Evolutionary conservation across 2,113 vertebrate species (phyloP).

Genomic region (Myotis yumanensis): DNA sequence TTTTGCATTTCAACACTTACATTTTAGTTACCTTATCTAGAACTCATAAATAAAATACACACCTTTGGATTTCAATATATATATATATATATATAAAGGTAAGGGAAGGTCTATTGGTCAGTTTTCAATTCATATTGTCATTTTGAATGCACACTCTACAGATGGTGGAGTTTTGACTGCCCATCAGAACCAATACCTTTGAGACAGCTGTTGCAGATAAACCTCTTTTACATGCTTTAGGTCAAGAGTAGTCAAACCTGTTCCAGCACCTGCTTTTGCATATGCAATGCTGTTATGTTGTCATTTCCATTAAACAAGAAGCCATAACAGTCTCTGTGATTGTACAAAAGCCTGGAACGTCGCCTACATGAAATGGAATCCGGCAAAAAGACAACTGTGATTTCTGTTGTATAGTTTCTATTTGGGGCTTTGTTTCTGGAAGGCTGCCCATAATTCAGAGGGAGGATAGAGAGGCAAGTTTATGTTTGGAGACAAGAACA

Average conservation of each 20-base stretch:
- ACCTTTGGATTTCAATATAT: constrained; percentile 84
- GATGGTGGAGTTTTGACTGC: constrained; percentile 92
- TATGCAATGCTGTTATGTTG: constrained; percentile 97
- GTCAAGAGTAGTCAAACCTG: constrained; percentile 96
- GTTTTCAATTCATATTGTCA: constrained; percentile 94
- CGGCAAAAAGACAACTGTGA: constrained; percentile 81
- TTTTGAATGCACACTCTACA: constrained; percentile 90
- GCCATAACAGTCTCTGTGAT: constrained; percentile 87
- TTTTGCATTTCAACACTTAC: constrained; percentile 29
- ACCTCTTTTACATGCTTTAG: constrained; percentile 87
- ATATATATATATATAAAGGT: constrained; percentile 81
- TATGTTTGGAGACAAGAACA: constrained; percentile 83
- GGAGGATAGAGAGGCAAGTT: constrained; percentile 81
- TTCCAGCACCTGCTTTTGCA: constrained; percentile 95
- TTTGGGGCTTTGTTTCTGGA: constrained; percentile 87
- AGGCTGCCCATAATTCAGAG: constrained; percentile 83
- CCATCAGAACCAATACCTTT: constrained; percentile 88
- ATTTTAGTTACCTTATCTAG: constrained; percentile 49
- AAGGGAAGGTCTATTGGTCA: constrained; percentile 86
- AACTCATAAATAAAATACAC: constrained; percentile 67
- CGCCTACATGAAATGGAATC: constrained; percentile 85
- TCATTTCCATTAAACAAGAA: constrained; percentile 93
- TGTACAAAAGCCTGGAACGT: constrained; percentile 87
- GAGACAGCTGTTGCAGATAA: constrained; percentile 93
- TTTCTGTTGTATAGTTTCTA: constrained; percentile 83